A percentile compares a stretch with the other conserved stretches of the same genome.
phyloP scores from a whole-genome alignment of 2,113 vertebrate species.

The Probosciger aterrimus region DNA sequence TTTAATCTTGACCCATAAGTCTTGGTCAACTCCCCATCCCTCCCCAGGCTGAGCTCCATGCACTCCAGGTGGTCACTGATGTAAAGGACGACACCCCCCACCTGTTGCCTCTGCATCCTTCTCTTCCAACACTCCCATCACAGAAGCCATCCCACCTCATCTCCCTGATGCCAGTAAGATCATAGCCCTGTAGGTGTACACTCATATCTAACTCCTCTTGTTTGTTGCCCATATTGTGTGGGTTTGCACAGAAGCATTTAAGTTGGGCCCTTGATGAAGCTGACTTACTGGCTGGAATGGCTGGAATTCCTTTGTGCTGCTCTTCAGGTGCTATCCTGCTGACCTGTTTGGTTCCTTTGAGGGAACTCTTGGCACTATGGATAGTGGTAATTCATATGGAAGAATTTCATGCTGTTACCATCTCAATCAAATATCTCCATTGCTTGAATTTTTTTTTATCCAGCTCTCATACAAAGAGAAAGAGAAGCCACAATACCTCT shows the following conservation, averaged over 20 bases:
- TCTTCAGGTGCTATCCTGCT: background rate
- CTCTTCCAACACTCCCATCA: background rate
- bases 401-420: background rate
- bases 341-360: background rate
- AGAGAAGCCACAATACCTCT: background rate
- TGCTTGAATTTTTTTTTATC: background rate
- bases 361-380: background rate
- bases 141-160: background rate
- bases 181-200: background rate
- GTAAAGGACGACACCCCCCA: rapidly evolving
- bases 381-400: background rate
- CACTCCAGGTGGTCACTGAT: background rate
- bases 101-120: background rate
- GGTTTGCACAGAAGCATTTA: background rate
- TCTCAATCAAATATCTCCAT: background rate
- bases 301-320: background rate
- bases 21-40: background rate
- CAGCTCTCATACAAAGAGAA: background rate
- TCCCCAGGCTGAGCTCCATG: background rate
- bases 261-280: background rate
- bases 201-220: background rate
- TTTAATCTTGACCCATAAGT: background rate
- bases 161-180: background rate
- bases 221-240: background rate
- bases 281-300: background rate